Evolutionary conservation across 1,140 invertebrate species (phyloP).

Genomic region (Drosophila orena): DNA sequence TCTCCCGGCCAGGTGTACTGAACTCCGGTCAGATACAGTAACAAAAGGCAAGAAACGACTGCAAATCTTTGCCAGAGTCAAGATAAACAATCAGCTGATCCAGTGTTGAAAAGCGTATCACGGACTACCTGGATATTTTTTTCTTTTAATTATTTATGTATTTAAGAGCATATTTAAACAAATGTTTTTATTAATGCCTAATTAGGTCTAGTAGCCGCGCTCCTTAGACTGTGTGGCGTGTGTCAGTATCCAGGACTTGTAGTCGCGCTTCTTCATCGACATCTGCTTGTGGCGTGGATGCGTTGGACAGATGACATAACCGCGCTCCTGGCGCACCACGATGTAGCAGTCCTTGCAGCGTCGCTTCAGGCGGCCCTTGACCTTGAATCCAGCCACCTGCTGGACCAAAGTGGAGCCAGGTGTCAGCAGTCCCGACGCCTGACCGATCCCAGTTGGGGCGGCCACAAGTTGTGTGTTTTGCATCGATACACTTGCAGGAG

Average conservation of each 20-base stretch:
- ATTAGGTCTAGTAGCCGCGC: conserved; percentile 86
- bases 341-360: conserved; percentile 92
- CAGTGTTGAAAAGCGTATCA: conserved; percentile 26
- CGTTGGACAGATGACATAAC: conserved; percentile 90
- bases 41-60: conserved; percentile 26
- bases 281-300: conserved; percentile 93
- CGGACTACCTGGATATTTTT: background rate
- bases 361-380: conserved; percentile 86
- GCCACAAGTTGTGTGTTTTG: conserved; percentile 21
- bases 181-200: conserved; percentile 6
- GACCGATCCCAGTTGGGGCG: background rate
- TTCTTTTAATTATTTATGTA: conserved; percentile 14
- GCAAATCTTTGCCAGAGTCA: conserved; percentile 14
- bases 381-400: conserved; percentile 82
- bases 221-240: conserved; percentile 88
- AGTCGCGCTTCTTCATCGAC: conserved; percentile 87
- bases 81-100: conserved; percentile 32
- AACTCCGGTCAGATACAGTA: background rate
- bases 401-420: conserved; percentile 60
- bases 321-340: conserved; percentile 88
- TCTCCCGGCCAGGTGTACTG: conserved; percentile 14
- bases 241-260: conserved; percentile 90
- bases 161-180: conserved; percentile 19
- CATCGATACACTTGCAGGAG: conserved; percentile 1
- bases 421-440: conserved; percentile 29